A percentile compares a stretch with the other conserved stretches of the same genome.
These are phyloP conservation scores for Clarias fuscus DNA, from an alignment of 2,797 vertebrate genomes.

Conservation along the genomic window DNA sequence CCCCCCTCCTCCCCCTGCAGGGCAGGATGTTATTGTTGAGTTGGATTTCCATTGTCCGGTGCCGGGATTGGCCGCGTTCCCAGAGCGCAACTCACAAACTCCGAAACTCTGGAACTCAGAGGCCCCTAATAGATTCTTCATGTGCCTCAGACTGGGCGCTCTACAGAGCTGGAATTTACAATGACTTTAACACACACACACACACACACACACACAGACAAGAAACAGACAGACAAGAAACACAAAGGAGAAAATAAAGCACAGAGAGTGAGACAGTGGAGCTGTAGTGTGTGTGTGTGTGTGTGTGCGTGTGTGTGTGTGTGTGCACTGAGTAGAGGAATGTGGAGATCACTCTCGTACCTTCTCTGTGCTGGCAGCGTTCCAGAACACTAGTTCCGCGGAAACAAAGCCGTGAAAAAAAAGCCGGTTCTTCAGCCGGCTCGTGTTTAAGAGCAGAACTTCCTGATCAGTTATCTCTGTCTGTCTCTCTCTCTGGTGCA, in stretches of 20 bases:
- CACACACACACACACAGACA: not conserved
- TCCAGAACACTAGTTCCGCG: slow-evolving; percentile 19
- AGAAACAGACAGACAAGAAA: not conserved
- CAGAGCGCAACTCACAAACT: slow-evolving; percentile 71
- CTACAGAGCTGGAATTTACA: slow-evolving; percentile 64
- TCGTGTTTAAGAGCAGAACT: slow-evolving; percentile 28
- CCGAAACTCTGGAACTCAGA: slow-evolving; percentile 64
- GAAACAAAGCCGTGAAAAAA: slow-evolving; percentile 37
- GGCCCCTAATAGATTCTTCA: slow-evolving; percentile 79
- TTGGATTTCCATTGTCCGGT: slow-evolving; percentile 79
- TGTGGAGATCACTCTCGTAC: slow-evolving; percentile 20
- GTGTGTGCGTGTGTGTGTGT: no score
- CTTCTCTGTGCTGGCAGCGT: slow-evolving; percentile 28
- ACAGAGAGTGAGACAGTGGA: slow-evolving; percentile 19
- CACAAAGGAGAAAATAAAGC: slow-evolving; percentile 24
- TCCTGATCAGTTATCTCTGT: not conserved
- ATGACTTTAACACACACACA: slow-evolving; percentile 57
- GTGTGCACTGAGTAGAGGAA: slow-evolving; percentile 13
- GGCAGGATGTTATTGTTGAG: slow-evolving; percentile 85
- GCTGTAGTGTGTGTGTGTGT: slow-evolving; percentile 26
- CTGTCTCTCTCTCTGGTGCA: no score
- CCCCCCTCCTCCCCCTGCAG: slow-evolving; percentile 31
- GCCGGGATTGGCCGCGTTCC: slow-evolving; percentile 76
- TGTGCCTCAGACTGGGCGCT: slow-evolving; percentile 69
- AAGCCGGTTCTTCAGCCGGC: slow-evolving; percentile 15